phyloP scores from a whole-genome alignment of 2,888 invertebrate species.

The Phorcus lineatus region DNA sequence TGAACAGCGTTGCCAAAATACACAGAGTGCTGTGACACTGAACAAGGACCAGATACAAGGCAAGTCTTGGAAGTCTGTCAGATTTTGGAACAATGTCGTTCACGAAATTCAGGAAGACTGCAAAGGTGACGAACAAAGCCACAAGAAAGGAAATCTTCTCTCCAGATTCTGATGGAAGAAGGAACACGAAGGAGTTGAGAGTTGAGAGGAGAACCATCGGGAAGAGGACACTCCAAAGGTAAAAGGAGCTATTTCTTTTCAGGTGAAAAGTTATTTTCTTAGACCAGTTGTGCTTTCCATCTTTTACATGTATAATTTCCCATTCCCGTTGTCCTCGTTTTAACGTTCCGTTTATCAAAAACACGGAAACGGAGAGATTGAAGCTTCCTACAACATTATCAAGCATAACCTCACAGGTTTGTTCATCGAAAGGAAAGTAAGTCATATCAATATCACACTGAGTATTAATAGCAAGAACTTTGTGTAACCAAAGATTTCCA shows the following conservation, averaged over 20 bases:
- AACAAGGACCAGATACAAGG: neutral
- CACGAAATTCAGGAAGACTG: slow-evolving; percentile 21
- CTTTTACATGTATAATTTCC: neutral
- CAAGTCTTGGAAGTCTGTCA: neutral
- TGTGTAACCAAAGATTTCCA: neutral
- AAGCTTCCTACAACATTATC: neutral
- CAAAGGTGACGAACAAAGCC: slow-evolving; percentile 24
- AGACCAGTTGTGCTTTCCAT: too few species aligned
- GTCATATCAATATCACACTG: neutral
- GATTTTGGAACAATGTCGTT: slow-evolving; percentile 23
- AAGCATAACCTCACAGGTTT: neutral
- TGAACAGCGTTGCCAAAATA: neutral
- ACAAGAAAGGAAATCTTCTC: slow-evolving; percentile 26
- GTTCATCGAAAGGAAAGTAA: neutral
- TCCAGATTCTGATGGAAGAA: neutral
- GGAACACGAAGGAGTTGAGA: slow-evolving; percentile 8
- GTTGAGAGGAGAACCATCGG: slow-evolving; percentile 1
- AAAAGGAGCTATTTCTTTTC: neutral
- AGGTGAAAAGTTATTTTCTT: neutral
- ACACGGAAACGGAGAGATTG: neutral
- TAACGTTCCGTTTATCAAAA: neutral
- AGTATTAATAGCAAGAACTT: neutral
- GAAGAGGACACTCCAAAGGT: neutral
- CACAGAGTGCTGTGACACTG: neutral
- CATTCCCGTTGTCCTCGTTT: neutral